These are phyloP conservation scores for Hylaeus anthracinus DNA, from an alignment of 1,140 invertebrate genomes.

Conservation along the genomic window DNA sequence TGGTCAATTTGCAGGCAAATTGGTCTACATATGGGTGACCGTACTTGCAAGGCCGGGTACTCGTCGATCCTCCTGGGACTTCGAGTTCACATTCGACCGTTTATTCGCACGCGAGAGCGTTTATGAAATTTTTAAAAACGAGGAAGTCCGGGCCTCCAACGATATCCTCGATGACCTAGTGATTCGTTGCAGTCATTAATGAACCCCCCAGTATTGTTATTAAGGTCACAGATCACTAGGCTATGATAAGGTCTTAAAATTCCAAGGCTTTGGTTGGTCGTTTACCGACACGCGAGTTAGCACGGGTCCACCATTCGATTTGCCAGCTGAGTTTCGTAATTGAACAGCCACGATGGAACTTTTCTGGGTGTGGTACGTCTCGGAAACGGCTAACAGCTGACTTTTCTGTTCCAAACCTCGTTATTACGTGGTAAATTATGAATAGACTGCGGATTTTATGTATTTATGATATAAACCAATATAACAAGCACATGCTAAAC, in stretches of 20 bases:
- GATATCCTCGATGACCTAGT: not conserved
- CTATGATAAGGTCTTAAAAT: constrained; percentile 35
- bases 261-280: constrained; percentile 30
- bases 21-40: not conserved
- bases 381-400: not conserved
- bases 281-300: constrained; percentile 35
- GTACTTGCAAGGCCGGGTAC: not conserved
- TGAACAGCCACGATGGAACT: not conserved
- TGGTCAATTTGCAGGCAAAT: not conserved
- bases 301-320: constrained; percentile 15
- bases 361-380: not conserved
- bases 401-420: too few relatives aligned
- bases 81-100: not conserved
- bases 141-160: not conserved
- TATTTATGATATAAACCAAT: too few relatives aligned
- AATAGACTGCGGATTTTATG: too few relatives aligned
- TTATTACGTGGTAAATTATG: too few relatives aligned
- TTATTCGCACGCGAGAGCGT: constrained; percentile 23
- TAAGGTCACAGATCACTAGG: not conserved
- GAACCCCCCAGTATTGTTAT: not conserved
- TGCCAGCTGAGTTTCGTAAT: not conserved
- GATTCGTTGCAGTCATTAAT: constrained; percentile 30
- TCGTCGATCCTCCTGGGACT: not conserved
- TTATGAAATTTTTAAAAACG: constrained; percentile 5
- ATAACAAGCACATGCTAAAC: too few relatives aligned